Conservation (phyloP, 2,888 invertebrate genomes). For the Ectemnius continuus region DNA sequence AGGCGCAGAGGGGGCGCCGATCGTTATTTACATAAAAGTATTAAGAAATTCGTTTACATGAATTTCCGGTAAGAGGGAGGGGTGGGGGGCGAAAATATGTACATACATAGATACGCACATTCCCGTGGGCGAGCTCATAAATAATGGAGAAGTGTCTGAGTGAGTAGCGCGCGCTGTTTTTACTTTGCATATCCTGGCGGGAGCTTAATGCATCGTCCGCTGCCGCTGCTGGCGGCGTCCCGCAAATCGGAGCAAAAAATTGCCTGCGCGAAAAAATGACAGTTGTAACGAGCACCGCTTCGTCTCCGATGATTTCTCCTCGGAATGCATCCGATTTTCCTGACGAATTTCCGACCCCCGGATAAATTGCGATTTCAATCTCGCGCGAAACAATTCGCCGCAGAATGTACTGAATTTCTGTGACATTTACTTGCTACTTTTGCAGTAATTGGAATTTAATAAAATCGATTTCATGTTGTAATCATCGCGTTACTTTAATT, state of each 20-base stretch:
- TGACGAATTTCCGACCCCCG: background rate
- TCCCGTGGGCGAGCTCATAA: background rate
- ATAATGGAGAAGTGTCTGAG: conserved; percentile 7
- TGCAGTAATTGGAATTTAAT: too few species aligned
- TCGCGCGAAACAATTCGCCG: too few species aligned
- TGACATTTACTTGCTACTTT: too few species aligned
- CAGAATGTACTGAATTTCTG: too few species aligned
- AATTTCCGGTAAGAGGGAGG: too few species aligned
- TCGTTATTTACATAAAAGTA: conserved; percentile 6
- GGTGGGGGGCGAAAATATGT: conserved; percentile 6
- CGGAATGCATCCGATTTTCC: background rate
- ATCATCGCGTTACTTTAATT: too few species aligned
- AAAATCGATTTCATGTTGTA: too few species aligned
- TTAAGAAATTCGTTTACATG: conserved; percentile 10
- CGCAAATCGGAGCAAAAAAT: background rate
- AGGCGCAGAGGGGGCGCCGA: background rate
- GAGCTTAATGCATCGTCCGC: background rate
- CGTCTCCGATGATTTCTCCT: background rate
- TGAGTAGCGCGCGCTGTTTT: conserved; percentile 3
- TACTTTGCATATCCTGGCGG: conserved; percentile 3
- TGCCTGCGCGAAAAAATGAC: background rate
- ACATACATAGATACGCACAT: background rate
- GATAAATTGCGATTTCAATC: too few species aligned
- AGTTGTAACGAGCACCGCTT: background rate
- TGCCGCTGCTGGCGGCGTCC: too few species aligned